Evolutionary conservation across 2,113 vertebrate genomes (phyloP).

Genomic region (Cavia porcellus): DNA sequence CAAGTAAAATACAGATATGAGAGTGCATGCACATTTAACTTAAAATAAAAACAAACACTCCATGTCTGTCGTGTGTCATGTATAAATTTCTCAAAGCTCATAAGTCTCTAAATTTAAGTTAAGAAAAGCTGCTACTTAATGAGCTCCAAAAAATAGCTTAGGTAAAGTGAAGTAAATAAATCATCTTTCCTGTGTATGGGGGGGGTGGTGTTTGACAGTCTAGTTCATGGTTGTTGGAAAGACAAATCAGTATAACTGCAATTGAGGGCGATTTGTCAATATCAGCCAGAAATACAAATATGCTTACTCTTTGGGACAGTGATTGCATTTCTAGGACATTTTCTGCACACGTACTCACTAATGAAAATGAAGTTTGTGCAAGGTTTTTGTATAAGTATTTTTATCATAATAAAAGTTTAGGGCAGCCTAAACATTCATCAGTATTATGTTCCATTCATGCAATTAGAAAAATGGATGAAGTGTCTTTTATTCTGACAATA

Average conservation of each 20-base stretch:
- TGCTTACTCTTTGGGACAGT: not conserved
- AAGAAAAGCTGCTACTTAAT: not conserved
- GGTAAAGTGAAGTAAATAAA: not conserved
- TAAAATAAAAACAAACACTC: slow-evolving; percentile 3
- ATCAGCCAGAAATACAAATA: not conserved
- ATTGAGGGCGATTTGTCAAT: not conserved
- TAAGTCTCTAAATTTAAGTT: not conserved
- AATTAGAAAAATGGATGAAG: not conserved
- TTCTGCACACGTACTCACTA: not conserved
- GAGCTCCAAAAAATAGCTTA: not conserved
- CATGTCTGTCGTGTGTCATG: not conserved
- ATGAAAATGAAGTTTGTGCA: not conserved
- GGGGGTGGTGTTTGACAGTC: not conserved
- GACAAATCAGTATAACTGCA: not conserved
- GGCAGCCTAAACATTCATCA: not conserved
- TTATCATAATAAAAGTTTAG: not conserved
- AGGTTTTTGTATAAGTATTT: not conserved
- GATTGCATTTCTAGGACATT: not conserved
- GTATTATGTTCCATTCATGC: not conserved
- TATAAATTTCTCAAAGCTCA: not conserved
- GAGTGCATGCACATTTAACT: not conserved
- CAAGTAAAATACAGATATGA: not conserved
- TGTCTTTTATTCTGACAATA: not conserved
- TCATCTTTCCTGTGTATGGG: fast-evolving
- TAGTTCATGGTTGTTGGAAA: not conserved